Base-by-base conservation (phyloP, 2,113 vertebrate species). In the Burhinus oedicnemus region DNA sequence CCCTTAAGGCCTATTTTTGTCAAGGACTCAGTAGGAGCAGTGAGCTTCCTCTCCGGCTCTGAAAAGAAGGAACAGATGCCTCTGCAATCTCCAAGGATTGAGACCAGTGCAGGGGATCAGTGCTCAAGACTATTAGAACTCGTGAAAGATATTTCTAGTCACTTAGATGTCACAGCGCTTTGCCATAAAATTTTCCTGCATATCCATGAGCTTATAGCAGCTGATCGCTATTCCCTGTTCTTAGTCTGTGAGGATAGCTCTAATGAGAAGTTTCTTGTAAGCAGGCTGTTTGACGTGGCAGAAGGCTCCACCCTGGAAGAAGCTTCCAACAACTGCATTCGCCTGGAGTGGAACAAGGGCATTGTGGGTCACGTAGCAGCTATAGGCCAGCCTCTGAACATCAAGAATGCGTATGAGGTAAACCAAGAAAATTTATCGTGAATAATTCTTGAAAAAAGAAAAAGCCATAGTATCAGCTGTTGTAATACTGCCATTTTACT, bases 181-280 rank as follows among this genome's bases (percentile, higher is more conserved):
- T 99, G 99, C 96, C 99, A 99, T 97, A 99, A 99, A 98, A 99
- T 99, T 95, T 99, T 99, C 97, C 98, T 99, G 14, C 99, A 99
- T 76, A 99, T 99, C 98, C 99, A 99, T 3, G 99, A 99, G 97
- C 98, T 99, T 71, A 99, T 99, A 34, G 98, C 98, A 0, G 99
- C 99, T 0, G 99, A 99, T 95, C 99, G 99, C 91, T 99, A 99
- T 85, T 99, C 99, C 4, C 98, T 99, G 45, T 99, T 99, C 96
- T 97, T 99, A 94, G 99, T 99, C 60, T 98, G 99, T 16, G 99
- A 99, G 97, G 99, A 99, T 96, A 99, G 99, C 97, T 99, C 99
- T 69, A 99, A 99, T 8, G 98, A 98, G 87, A 99, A 99, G 98
- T 99, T 99, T 94, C 97, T 99, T 12, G 96, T 99, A 64, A 99